Base-by-base conservation (phyloP, 2,113 vertebrate genomes). In the Anguilla rostrata region DNA sequence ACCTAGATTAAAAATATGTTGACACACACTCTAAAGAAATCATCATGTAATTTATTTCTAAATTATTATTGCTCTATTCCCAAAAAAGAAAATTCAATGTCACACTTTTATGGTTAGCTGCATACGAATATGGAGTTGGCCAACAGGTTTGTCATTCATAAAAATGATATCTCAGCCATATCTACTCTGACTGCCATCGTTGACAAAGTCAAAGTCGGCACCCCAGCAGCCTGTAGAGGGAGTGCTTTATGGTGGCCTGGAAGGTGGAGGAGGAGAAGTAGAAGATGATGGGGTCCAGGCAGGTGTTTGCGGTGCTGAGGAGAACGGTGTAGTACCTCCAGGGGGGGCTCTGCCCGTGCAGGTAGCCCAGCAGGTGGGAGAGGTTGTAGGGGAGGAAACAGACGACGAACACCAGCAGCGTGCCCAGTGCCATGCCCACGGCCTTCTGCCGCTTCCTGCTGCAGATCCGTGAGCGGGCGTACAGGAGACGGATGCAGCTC, bases 331-430 rank as follows among this genome's bases (percentile, higher is more conserved):
- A 95, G 83, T 90, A 88, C 46, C 96, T 92, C 96, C 97, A 97
- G 0, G 0, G 0, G 0, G 94, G 94, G 78, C 94, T 97, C 0
- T 83, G 0, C 0, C 22, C n/a, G 49, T 75, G 46, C 0, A 94
- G 0, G 66, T 90, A 97, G 43, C 96, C 96, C 78, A 96, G 18
- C 0, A 97, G 0, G 1, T 97, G 96, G 20, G 96, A 95, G 1
- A 90, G 0, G n/a, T 95, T 96, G 79, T 91, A 97, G 0, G 97
- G 96, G 12, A 96, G 20, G 87, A 96, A 95, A 85, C 95, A 96
- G 63, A 97, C 16, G 0, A 97, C 87, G 39, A 97, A 97, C 26
- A 97, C 94, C 29, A 92, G 89, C 6, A 97, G 87, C 0, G 96
- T 97, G 84, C 96, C 93, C 0, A 87, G 26, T 0, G 95, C 94